Base-by-base conservation (phyloP, 1,140 invertebrate species). In the Stegodyphus mimosarum region DNA sequence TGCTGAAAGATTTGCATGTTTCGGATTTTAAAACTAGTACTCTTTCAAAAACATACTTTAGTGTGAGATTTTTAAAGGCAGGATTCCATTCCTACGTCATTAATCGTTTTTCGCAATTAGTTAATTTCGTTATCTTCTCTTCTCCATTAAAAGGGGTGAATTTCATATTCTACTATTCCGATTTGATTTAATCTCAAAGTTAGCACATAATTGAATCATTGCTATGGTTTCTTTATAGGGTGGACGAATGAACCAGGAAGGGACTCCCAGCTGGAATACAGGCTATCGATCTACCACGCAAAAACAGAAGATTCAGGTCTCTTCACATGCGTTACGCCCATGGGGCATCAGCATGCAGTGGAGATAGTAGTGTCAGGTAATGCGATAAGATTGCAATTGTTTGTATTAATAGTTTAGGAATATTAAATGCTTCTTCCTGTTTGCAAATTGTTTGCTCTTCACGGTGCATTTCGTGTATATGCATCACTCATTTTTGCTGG, bases 261-360 rank as follows among this genome's bases (percentile, higher is more conserved):
- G 2, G 94, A 96, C 90, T 93, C 94, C 18, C 93, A 94, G 83
- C 90, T 96, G 64, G 95, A 96, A 89, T 97, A 95, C 88, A 92
- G 95, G 2, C 90, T 97, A 17, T 95, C 94, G 78, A 95, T 97
- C 69, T 92, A 94, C 80, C 93, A 95, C 88, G 95, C 95, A 0
- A 92, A 92, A 60, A 93, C 93, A 88, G 94, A 95, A 77, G 96
- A 97, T 90, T 94, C 94, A 2, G 96, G 96, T 6, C 90, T 93
- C 0, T 96, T 95, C 89, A 94, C 95, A 0, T 97, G 96, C 88
- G 92, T 94, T 71, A 96, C 95, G 0, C 95, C 95, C 0, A 94
- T 94, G 0, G 90, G 95, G 63, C 95, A 96, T 87, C 93, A 92
- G n/a, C 95, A 97, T 89, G 92, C 94, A 66, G 93, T 97, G 3